Evolutionary conservation across 2,797 vertebrate genomes (phyloP).

Genomic region (Ispidina lecontei): DNA sequence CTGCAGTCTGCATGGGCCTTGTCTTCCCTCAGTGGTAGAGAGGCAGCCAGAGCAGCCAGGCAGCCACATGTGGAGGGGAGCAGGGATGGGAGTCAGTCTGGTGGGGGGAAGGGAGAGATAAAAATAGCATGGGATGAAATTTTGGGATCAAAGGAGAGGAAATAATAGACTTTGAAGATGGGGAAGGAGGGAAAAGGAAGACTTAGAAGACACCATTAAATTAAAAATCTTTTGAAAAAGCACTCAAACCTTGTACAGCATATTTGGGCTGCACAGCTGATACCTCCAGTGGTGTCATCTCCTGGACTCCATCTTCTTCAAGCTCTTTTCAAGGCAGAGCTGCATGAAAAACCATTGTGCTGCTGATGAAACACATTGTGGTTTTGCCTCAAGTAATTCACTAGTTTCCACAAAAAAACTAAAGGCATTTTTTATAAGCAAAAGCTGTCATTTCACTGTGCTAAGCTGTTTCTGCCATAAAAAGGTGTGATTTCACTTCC

Average conservation of each 20-base stretch:
- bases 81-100: neutral
- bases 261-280: neutral
- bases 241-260: neutral
- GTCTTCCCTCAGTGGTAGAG: neutral
- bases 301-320: neutral
- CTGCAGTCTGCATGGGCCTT: neutral
- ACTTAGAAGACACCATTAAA: constrained; percentile 20
- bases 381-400: constrained; percentile 57
- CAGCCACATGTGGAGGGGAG: constrained; percentile 6
- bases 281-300: neutral
- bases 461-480: constrained; percentile 71
- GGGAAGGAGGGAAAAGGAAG: constrained; percentile 14
- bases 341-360: constrained; percentile 29
- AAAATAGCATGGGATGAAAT: constrained; percentile 5
- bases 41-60: neutral
- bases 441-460: constrained; percentile 67
- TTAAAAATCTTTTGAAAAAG: constrained; percentile 44
- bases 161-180: constrained; percentile 51
- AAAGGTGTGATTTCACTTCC: constrained; percentile 75
- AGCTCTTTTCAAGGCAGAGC: neutral
- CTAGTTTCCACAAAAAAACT: constrained; percentile 55
- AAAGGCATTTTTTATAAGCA: constrained; percentile 49
- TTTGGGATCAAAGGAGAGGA: constrained; percentile 25
- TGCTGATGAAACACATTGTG: constrained; percentile 60
- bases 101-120: constrained; percentile 25